A percentile compares a stretch with the other conserved stretches of the same genome.
Evolutionary conservation across 2,888 invertebrate species (phyloP).

Genomic region (Cryptus armator): DNA sequence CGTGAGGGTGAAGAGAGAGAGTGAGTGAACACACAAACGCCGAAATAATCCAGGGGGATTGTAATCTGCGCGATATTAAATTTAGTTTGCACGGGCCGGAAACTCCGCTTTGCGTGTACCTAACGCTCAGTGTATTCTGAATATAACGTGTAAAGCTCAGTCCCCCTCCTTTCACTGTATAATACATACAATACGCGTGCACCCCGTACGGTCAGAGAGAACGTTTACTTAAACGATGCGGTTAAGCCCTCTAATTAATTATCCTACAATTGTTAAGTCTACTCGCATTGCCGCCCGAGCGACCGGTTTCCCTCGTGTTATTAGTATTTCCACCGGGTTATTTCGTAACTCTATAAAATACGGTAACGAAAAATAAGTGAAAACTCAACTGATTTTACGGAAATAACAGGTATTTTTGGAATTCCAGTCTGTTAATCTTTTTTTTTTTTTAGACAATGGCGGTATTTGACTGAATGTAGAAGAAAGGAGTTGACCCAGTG

Average conservation of each 20-base stretch:
- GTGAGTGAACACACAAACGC: slow-evolving; percentile 65
- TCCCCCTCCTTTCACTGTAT: slow-evolving; percentile 24
- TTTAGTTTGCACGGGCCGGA: slow-evolving; percentile 80
- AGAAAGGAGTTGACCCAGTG: neutral
- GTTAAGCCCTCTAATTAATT: slow-evolving; percentile 81
- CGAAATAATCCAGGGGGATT: slow-evolving; percentile 81
- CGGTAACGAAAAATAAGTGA: neutral
- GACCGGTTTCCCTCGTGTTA: slow-evolving; percentile 14
- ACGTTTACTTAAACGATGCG: slow-evolving; percentile 79
- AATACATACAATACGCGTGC: slow-evolving; percentile 63
- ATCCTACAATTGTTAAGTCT: slow-evolving; percentile 71
- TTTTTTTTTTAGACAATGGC: no score
- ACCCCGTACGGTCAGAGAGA: slow-evolving; percentile 74
- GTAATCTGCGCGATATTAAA: slow-evolving; percentile 82
- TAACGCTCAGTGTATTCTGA: slow-evolving; percentile 18
- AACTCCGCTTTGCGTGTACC: slow-evolving; percentile 67
- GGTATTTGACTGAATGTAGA: no score
- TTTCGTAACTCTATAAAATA: slow-evolving; percentile 11
- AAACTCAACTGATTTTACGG: no score
- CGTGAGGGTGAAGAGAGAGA: neutral
- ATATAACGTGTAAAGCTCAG: slow-evolving; percentile 5
- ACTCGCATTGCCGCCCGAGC: slow-evolving; percentile 34
- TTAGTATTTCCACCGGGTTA: slow-evolving; percentile 3
- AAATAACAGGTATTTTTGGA: no score
- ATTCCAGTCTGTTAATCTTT: no score